These are phyloP conservation scores for Synanthedon vespiformis DNA, from an alignment of 2,888 invertebrate species.

Conservation along the genomic window DNA sequence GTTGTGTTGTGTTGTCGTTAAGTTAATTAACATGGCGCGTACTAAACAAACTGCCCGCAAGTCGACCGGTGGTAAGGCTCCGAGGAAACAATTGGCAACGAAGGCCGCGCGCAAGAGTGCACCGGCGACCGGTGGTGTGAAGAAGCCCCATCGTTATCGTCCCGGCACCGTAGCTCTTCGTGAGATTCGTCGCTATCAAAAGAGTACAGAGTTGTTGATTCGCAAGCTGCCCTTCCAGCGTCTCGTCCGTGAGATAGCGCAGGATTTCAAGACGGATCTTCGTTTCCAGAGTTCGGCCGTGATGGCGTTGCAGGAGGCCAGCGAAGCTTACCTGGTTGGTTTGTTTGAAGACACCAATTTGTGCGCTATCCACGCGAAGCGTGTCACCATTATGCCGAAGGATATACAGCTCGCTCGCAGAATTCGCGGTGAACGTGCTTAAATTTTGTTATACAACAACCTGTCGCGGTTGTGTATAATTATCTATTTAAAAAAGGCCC, in stretches of 20 bases:
- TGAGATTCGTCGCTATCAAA: constrained; percentile 80
- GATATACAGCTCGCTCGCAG: constrained; percentile 48
- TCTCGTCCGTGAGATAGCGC: constrained; percentile 79
- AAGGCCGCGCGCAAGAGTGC: constrained; percentile 80
- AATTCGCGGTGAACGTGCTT: constrained; percentile 47
- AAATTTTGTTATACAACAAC: constrained; percentile 1
- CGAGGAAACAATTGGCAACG: constrained; percentile 77
- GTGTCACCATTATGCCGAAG: constrained; percentile 56
- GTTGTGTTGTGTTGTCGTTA: neutral
- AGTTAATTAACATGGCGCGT: constrained; percentile 69
- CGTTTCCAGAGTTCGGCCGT: constrained; percentile 79
- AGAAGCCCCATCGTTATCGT: constrained; percentile 79
- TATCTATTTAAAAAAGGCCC: constrained; percentile 23
- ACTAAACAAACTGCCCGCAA: constrained; percentile 82
- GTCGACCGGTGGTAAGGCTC: constrained; percentile 81
- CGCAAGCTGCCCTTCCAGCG: constrained; percentile 80
- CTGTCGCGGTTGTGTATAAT: too few species aligned
- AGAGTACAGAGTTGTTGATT: constrained; percentile 78
- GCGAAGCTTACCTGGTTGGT: constrained; percentile 75
- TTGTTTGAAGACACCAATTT: constrained; percentile 83
- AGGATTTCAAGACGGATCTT: constrained; percentile 79
- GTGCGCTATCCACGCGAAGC: constrained; percentile 78
- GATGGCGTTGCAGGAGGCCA: constrained; percentile 74
- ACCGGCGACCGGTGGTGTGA: constrained; percentile 79
- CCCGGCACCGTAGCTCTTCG: constrained; percentile 78